Base-by-base conservation (phyloP, 2,113 vertebrate species). In the Cololabis saira region DNA sequence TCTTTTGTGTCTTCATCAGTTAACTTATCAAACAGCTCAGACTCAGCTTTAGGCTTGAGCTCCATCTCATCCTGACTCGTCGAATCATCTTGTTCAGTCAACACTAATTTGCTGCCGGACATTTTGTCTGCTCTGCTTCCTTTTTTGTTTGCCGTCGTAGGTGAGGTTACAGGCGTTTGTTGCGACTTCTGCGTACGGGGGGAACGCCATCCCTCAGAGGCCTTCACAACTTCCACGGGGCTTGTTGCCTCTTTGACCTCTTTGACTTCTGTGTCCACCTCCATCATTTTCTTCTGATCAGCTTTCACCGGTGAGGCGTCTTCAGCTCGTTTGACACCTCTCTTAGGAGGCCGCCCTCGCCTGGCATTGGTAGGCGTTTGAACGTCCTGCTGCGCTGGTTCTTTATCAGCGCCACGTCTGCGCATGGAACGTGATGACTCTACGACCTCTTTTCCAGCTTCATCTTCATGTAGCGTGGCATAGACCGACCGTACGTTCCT, bases 401-500 rank as follows among this genome's bases (percentile, higher is more conserved):
- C 97, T 83, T 96, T 96, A 53, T 98, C 96, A 33, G 67, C 57
- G 45, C 80, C 67, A 47, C 97, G 94, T 64, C 98, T 99, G 22
- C 97, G 94, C 77, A 94, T 98, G 47, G 95, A 92, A 17, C 98
- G 90, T 0, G 94, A 89, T 11, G 95, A 84, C 80, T 98, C 96
- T 1, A 84, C 3, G 0, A 92, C 78, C 27, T 98, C 96, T 87
- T 96, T 98, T 12, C 91, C 88, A 0, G 92, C 87, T 61, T 98
- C 96, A 0, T 92, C 95, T 62, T 98, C 97, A 3, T 91, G 92
- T 2, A 94, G 92, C 16, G 95, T 98, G 11, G 97, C 97, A 0
- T 99, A 99, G 27, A 99, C 94, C 0, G 97, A 98, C 66, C 95
- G 92, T 1, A 99, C 98, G 0, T 98, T 99, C 58, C 97, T 92